Evolutionary conservation across 64 coral and sea anemone genomes (phyloP).

Genomic region (Dendronephthya gigantea): DNA sequence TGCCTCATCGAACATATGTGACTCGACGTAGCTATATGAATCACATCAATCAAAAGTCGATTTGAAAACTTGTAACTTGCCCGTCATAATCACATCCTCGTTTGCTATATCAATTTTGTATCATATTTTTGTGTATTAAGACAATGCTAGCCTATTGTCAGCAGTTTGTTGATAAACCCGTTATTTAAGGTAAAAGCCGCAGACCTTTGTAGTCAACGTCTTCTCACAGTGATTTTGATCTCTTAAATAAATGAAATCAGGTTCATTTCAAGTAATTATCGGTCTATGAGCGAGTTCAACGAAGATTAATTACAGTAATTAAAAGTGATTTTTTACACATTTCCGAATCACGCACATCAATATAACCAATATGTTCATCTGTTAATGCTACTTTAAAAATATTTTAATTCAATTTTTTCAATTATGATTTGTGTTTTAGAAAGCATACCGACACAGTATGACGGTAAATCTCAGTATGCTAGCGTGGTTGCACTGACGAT

Average conservation of each 20-base stretch:
- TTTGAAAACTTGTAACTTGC: too few species aligned
- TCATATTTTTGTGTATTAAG: too few species aligned
- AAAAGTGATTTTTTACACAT: not conserved
- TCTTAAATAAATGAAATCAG: not conserved
- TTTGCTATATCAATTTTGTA: too few species aligned
- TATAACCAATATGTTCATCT: not conserved
- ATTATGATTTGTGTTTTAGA: not conserved
- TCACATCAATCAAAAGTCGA: too few species aligned
- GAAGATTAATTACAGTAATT: not conserved
- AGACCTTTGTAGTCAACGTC: too few species aligned
- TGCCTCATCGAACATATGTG: too few species aligned
- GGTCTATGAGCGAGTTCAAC: not conserved
- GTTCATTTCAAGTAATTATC: not conserved
- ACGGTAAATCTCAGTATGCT: not conserved
- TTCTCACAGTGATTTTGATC: not conserved
- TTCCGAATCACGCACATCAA: not conserved
- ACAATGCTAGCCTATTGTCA: too few species aligned
- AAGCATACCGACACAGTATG: not conserved
- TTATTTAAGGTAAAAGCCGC: too few species aligned
- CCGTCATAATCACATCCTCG: too few species aligned
- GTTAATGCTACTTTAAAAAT: not conserved
- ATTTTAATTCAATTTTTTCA: constrained; percentile 21
- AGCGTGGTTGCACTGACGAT: not conserved
- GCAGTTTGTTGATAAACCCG: too few species aligned
- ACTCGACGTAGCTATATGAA: too few species aligned